Evolutionary conservation across 2,113 vertebrate genomes (phyloP).

Genomic region (Corythoichthys haematopterus): DNA sequence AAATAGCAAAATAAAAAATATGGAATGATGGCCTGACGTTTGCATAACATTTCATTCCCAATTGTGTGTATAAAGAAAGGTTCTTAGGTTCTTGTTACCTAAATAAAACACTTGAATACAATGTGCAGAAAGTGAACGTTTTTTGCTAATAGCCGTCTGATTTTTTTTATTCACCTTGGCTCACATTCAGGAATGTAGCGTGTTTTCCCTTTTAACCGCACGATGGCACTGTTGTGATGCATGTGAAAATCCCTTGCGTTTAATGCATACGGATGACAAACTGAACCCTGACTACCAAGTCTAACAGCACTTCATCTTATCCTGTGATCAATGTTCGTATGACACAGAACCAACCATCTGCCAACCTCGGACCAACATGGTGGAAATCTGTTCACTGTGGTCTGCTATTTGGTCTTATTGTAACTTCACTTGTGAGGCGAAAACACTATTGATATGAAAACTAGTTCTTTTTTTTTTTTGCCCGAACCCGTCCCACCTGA

Average conservation of each 20-base stretch:
- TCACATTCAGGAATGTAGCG: neutral
- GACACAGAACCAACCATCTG: constrained; percentile 39
- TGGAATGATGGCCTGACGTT: no score
- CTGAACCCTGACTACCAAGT: neutral
- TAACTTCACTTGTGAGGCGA: constrained; percentile 8
- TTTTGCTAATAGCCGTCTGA: neutral
- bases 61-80: no score
- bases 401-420: constrained; percentile 3
- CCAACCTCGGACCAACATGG: neutral
- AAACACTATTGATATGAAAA: neutral
- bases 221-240: constrained; percentile 52
- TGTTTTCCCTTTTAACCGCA: constrained; percentile 39
- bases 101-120: neutral
- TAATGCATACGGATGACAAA: neutral
- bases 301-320: constrained; percentile 17
- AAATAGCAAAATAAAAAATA: neutral
- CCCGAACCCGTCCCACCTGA: no score
- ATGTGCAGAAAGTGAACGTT: neutral
- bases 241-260: neutral
- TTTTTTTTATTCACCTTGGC: neutral
- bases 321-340: constrained; percentile 39
- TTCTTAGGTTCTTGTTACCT: no score
- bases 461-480: no score
- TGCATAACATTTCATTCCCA: no score
- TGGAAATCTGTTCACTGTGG: constrained; percentile 7